A percentile compares a stretch with the other conserved stretches of the same genome.
phyloP scores from a whole-genome alignment of 2,888 invertebrate genomes.

The Argynnis bischoffii region DNA sequence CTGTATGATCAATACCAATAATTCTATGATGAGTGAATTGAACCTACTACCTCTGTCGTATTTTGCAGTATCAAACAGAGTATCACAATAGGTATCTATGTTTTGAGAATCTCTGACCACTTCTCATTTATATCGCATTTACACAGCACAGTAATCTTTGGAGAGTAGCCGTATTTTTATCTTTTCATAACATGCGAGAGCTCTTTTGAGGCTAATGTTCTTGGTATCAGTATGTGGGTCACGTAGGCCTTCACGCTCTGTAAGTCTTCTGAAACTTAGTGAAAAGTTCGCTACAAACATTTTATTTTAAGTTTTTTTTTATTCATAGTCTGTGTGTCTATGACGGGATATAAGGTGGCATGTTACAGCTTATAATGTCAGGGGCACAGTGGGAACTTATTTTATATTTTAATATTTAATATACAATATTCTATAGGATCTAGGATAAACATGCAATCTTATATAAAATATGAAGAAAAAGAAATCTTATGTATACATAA shows the following conservation, averaged over 20 bases:
- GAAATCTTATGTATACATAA: no score
- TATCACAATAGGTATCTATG: no score
- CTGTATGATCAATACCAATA: no score
- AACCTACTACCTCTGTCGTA: no score
- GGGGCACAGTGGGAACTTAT: not conserved
- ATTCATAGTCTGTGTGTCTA: constrained; percentile 21
- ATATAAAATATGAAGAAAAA: no score
- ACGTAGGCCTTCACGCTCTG: constrained; percentile 30
- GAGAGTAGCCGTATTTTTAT: constrained; percentile 23
- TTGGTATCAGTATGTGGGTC: constrained; percentile 25
- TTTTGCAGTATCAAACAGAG: no score
- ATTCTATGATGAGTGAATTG: no score
- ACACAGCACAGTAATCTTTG: constrained; percentile 13
- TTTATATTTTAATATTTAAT: not conserved
- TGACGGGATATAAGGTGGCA: constrained; percentile 14
- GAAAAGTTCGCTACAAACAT: constrained; percentile 20
- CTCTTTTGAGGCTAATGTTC: constrained; percentile 30
- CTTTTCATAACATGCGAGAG: constrained; percentile 21
- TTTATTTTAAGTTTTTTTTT: constrained; percentile 25
- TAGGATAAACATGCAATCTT: no score
- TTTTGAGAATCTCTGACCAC: not conserved
- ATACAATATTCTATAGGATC: no score
- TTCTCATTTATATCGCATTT: constrained; percentile 15
- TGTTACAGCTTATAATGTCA: constrained; percentile 1
- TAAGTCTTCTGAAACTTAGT: constrained; percentile 24